Conservation (phyloP, 2,888 invertebrate genomes). For the Seira sanloemensis region DNA sequence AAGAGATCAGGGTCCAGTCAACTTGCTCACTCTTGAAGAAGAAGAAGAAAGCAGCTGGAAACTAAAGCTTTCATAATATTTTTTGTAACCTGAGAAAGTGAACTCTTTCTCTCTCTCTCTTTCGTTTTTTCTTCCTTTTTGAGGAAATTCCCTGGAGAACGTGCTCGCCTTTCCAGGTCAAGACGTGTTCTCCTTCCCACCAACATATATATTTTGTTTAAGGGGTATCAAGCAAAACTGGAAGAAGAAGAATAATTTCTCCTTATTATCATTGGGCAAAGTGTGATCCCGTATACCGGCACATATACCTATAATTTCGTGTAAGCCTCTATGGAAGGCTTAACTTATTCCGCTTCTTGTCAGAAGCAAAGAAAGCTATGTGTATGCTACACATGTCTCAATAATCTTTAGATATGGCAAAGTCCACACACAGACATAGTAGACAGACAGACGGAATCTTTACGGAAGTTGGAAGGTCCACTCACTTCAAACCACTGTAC, state of each 20-base stretch:
- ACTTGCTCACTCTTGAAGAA: not conserved
- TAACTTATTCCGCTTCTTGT: not conserved
- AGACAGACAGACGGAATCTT: slow-evolving; percentile 7
- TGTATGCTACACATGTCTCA: slow-evolving; percentile 21
- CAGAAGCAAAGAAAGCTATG: not conserved
- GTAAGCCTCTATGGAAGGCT: not conserved
- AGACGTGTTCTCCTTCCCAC: slow-evolving; percentile 44
- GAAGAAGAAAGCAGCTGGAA: slow-evolving; percentile 33
- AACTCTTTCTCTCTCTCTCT: not conserved
- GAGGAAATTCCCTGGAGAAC: slow-evolving; percentile 46
- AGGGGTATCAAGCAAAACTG: not conserved
- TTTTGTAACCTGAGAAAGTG: not conserved
- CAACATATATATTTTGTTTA: slow-evolving; percentile 15
- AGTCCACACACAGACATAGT: not conserved
- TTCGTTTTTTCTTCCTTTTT: slow-evolving; percentile 15
- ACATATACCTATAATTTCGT: not conserved
- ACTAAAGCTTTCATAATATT: not conserved
- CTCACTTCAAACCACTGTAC: not conserved
- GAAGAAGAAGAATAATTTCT: slow-evolving; percentile 16
- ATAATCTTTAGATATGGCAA: not conserved
- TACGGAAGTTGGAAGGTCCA: slow-evolving; percentile 1
- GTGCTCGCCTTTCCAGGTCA: slow-evolving; percentile 58
- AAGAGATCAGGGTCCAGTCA: slow-evolving; percentile 3
- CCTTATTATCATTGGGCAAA: not conserved
- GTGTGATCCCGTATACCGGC: not conserved